Base-by-base conservation (phyloP, 2,113 vertebrate species). In the Oplegnathus fasciatus region DNA sequence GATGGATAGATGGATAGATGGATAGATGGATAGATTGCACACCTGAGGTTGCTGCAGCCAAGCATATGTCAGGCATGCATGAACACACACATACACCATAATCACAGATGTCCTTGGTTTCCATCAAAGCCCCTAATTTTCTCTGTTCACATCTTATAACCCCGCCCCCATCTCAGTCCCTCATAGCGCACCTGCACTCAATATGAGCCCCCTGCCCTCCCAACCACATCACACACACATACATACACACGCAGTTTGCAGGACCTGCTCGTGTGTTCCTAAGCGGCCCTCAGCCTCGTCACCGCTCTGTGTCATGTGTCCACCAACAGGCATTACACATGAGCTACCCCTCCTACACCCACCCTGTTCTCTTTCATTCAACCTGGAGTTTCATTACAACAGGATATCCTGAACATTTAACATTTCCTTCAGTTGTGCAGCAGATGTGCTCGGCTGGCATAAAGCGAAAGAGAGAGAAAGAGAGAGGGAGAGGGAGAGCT, bases 401-500 rank as follows among this genome's bases (percentile, higher is more conserved):
- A 93, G 95, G 95, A 96, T 94, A 94, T 96, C 94, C 95, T 93
- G 91, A 91, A 90, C 90, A 89, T 92, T 92, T 94, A 92, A 93
- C 87, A 82, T 90, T 93, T 92, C 92, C 92, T 75, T 93, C 92
- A 91, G 88, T 95, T 93, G 92, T 87, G 91, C 83, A 69, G 89
- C 95, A 95, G 92, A 94, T 95, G 93, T 95, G 90, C 82, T 80
- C 20, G 24, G 80, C 74, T 75, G 75, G 88, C 83, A 84, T 81
- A 89, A 77, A 86, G 72, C 9, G 11, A 70, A 28, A 67, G 71
- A 70, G 58, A 75, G 20, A 62, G 17, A 15, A 17, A 66, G 67
- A 79, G 57, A 44, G 71, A 10, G 40, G 10, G 40, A 22, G 50
- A 52, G 46, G 6, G 44, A 46, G 75, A 40, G 81, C 62, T 72